Conservation (phyloP, 30 jellyfish, hydroid and myxozoan genomes). For the Hydractinia symbiolongicarpus region DNA sequence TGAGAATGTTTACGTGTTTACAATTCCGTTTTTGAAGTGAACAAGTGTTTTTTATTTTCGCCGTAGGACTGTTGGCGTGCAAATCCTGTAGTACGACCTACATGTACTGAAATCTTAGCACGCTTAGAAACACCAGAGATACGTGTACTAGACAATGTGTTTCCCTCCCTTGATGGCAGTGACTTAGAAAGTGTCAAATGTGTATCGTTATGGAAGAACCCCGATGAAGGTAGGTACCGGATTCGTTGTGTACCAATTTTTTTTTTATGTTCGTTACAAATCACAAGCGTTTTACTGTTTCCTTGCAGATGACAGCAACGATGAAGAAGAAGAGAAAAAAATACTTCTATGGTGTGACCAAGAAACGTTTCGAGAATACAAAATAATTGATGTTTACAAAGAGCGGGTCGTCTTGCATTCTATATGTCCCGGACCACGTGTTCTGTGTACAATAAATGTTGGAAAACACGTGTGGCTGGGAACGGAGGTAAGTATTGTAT, state of each 20-base stretch:
- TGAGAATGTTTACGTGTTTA: not conserved
- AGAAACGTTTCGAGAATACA: conserved; percentile 35
- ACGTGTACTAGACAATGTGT: conserved; percentile 30
- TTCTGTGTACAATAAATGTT: conserved; percentile 72
- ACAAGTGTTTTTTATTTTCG: not conserved
- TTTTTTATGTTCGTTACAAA: no score
- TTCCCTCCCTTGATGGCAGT: conserved; percentile 41
- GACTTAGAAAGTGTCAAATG: conserved; percentile 58
- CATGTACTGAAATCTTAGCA: conserved; percentile 46
- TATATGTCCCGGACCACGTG: conserved; percentile 71
- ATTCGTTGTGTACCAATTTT: no score
- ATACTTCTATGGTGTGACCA: conserved; percentile 62
- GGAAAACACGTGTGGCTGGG: conserved; percentile 88
- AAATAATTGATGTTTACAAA: conserved; percentile 45
- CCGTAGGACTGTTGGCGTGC: conserved; percentile 86
- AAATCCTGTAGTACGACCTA: conserved; percentile 72
- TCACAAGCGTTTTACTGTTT: no score
- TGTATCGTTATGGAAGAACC: not conserved
- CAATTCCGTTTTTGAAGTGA: no score
- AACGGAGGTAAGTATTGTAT: conserved; percentile 52
- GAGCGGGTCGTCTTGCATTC: conserved; percentile 42
- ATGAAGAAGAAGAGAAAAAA: not conserved
- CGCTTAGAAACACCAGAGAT: conserved; percentile 43
- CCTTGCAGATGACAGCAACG: no score
- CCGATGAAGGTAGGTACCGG: not conserved